Base-by-base conservation (phyloP, 2,888 invertebrate species). In the Malachius bipustulatus region DNA sequence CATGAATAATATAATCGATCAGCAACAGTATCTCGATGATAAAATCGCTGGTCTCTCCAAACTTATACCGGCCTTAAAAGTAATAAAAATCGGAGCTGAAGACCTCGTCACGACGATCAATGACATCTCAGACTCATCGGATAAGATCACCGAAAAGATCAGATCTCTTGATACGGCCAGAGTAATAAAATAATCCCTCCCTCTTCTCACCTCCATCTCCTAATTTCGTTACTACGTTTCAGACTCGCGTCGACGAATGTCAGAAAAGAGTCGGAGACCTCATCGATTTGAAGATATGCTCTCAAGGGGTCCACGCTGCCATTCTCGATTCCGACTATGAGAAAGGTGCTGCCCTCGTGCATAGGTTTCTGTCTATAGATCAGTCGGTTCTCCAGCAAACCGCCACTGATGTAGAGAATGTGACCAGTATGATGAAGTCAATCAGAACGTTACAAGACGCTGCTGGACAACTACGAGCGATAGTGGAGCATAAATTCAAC, bases 321-420 rank as follows among this genome's bases (percentile, higher is more conserved):
- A 78, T 99, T 35, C 75, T 78, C 44, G 85, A 88, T 48, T 93
- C 96, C 62, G 93, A 99, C 60, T 97, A 87, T 64, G 98, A 99
- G 62, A 83, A 87, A 64, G 93, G 94, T 35, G 96, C 97, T 8
- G 89, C 80, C 0, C 96, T 96, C 56, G 84, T 98, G 30, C 89
- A 94, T 48, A 73, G 97, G 28, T 96, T 90, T 63, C 69, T 94
- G 27, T 80, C 83, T 35, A 88, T 96, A 78, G 94, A 94, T 64
- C 89, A 91, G 52, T 76, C 76, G 41, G 66, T 84, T 8, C 56
- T 89, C 4, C 75, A 79, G 51, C 73, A 78, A 55, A 82, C 83
- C 3, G 82, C 83, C 0, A 74, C 76, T 46, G 75, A 90, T 67
- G 69, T 88, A 51, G 75, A 71, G 47, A 71, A 70, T 66, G 75